Evolutionary conservation across 2,113 vertebrate species (phyloP).

Genomic region (Proteles cristata): DNA sequence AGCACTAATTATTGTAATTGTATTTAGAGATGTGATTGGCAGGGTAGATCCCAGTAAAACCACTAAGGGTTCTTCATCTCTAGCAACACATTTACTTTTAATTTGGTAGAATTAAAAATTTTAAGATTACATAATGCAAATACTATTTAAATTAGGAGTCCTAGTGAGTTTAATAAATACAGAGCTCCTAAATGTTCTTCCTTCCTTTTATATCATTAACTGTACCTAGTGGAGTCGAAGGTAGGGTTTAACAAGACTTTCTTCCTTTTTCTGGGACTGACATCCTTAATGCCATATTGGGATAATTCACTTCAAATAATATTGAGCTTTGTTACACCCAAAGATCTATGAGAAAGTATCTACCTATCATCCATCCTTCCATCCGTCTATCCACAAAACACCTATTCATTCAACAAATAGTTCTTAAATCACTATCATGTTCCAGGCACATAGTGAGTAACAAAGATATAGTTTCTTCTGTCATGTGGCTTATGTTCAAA

Average conservation of each 20-base stretch:
- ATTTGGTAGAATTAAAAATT: neutral
- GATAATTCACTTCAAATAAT: neutral
- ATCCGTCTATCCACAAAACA: neutral
- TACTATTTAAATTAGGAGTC: neutral
- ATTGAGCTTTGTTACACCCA: neutral
- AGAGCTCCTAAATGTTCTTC: neutral
- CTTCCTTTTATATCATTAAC: neutral
- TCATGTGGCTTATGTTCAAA: neutral
- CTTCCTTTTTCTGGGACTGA: neutral
- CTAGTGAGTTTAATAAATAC: conserved; percentile 16
- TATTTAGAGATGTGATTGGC: conserved; percentile 68
- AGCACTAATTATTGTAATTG: conserved; percentile 69
- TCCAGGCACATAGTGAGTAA: neutral
- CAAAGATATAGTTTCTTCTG: neutral
- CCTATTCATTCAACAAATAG: conserved; percentile 27
- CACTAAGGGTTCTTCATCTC: neutral
- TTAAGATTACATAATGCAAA: neutral
- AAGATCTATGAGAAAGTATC: neutral
- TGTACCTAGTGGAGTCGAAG: neutral
- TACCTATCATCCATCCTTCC: neutral
- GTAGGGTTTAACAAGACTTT: neutral
- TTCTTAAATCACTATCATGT: conserved; percentile 6
- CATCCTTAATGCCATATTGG: neutral
- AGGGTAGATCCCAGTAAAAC: conserved; percentile 53
- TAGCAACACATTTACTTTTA: neutral